A percentile compares a stretch with the other conserved stretches of the same genome.
Conservation (phyloP, 2,888 invertebrate species). For the Balanococcus diminutus region DNA sequence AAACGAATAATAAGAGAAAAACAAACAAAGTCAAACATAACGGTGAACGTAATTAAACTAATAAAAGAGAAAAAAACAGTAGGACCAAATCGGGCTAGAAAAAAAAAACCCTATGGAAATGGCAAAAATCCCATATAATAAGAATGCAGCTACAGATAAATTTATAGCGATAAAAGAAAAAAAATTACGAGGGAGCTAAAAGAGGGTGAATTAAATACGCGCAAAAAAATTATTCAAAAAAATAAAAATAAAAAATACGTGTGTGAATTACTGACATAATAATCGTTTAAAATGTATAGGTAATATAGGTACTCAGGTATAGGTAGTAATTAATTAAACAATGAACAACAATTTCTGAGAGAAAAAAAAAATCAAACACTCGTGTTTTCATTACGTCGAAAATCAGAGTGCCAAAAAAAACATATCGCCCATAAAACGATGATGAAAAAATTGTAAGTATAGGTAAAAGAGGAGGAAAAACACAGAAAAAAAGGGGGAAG, state of each 20-base stretch:
- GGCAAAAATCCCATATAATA: background rate
- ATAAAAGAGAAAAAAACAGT: conserved; percentile 3
- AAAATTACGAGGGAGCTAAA: background rate
- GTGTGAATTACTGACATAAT: conserved; percentile 10
- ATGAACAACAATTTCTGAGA: background rate
- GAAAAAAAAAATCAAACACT: background rate
- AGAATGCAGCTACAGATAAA: background rate
- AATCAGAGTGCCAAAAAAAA: background rate
- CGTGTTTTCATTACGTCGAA: background rate
- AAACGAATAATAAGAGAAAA: background rate
- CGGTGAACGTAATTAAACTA: background rate
- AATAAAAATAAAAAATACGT: too few species aligned
- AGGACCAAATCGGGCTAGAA: background rate
- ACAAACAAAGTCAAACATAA: background rate
- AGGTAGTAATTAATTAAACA: background rate
- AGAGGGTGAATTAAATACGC: background rate
- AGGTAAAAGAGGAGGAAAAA: background rate
- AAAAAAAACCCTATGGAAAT: background rate
- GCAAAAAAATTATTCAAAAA: background rate
- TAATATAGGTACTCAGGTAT: background rate
- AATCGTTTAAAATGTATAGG: background rate
- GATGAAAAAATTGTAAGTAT: background rate
- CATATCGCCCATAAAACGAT: background rate
- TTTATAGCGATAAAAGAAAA: background rate
- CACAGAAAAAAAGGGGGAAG: background rate